phyloP scores from a whole-genome alignment of 2,113 vertebrate genomes.

The Sylvilagus bachmani region DNA sequence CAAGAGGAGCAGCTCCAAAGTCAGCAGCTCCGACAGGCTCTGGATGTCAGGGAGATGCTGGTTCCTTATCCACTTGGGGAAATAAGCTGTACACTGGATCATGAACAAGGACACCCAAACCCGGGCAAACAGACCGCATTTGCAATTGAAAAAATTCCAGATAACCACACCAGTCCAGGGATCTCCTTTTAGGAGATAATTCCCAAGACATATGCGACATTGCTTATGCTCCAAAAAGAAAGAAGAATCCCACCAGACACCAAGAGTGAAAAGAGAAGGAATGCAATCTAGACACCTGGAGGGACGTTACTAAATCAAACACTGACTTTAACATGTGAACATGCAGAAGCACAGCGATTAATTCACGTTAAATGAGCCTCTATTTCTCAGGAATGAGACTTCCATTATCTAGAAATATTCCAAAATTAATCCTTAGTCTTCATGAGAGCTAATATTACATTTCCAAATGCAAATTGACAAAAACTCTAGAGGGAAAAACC shows the following conservation, averaged over 20 bases:
- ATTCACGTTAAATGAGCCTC: conserved; percentile 67
- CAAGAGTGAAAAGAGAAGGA: not conserved
- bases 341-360: conserved; percentile 64
- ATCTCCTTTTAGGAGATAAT: not conserved
- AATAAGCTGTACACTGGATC: not conserved
- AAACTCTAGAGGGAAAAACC: conserved; percentile 74
- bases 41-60: accelerated
- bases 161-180: not conserved
- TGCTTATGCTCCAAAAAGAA: not conserved
- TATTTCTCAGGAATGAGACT: conserved; percentile 66
- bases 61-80: not conserved
- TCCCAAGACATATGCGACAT: not conserved
- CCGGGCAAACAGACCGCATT: not conserved
- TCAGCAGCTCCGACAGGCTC: not conserved
- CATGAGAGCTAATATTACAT: conserved; percentile 81
- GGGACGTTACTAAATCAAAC: conserved; percentile 71
- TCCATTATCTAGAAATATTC: conserved; percentile 76
- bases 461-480: conserved; percentile 77
- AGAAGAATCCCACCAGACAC: not conserved
- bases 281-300: conserved; percentile 36
- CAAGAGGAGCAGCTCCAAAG: no score
- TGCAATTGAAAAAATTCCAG: not conserved
- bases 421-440: conserved; percentile 72
- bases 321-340: conserved; percentile 67
- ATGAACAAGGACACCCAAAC: not conserved